phyloP scores from a whole-genome alignment of 1,140 invertebrate genomes.

The Zaprionus capensis region DNA sequence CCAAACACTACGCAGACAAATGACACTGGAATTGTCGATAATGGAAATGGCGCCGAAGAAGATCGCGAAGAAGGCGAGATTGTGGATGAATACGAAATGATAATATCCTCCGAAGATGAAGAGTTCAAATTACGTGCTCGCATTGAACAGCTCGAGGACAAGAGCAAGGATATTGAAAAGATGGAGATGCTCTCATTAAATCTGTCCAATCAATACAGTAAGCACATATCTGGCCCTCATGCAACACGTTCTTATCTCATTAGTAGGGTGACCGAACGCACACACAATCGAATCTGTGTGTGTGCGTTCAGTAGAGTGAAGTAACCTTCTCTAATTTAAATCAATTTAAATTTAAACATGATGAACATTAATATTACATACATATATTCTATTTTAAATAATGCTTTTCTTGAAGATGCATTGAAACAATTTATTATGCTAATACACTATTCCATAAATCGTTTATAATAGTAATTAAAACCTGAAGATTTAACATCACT shows the following conservation, averaged over 20 bases:
- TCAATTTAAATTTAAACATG: too few relatives aligned
- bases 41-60: constrained; percentile 43
- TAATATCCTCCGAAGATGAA: constrained; percentile 79
- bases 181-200: constrained; percentile 73
- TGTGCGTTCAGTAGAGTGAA: constrained; percentile 1
- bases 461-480: too few relatives aligned
- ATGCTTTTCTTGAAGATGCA: neutral
- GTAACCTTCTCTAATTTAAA: constrained; percentile 4
- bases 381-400: neutral
- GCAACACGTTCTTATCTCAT: constrained; percentile 34
- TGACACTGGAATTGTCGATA: constrained; percentile 32
- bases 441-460: too few relatives aligned
- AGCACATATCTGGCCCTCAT: constrained; percentile 21
- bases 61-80: constrained; percentile 82
- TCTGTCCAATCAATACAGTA: constrained; percentile 74
- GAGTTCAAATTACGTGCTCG: constrained; percentile 71
- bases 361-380: neutral
- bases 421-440: too few relatives aligned
- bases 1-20: constrained; percentile 20
- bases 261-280: neutral
- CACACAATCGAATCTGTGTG: constrained; percentile 14
- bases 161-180: constrained; percentile 80
- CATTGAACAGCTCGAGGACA: constrained; percentile 77
- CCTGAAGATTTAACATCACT: too few relatives aligned
- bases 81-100: constrained; percentile 78